Base-by-base conservation (phyloP, 2,797 vertebrate species). In the Champsocephalus esox region DNA sequence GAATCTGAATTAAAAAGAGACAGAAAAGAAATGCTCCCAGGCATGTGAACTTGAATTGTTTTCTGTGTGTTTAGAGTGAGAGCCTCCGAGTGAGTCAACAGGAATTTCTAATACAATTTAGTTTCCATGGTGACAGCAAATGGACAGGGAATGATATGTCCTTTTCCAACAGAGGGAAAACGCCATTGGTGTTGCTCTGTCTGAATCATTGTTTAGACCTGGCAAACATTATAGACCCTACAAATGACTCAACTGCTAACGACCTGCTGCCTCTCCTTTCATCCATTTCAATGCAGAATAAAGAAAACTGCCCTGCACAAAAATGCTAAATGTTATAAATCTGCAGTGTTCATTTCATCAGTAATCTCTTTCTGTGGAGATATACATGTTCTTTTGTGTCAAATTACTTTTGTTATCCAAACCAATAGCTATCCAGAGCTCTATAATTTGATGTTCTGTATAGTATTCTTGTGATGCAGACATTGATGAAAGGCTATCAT, bases 111-210 rank as follows among this genome's bases (percentile, higher is more conserved):
- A 92, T 90, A 91, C 86, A 92, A 87, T 93, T 93, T 88, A 80
- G 94, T 95, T 94, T 90, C 94, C 91, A 94, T 94, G 93, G 93
- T 87, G 91, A 94, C 90, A 87, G 89, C 44, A 34, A 57, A 48
- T 21, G 54, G 66, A 58, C 55, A 49, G 85, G 81, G 89, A 87
- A 86, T 83, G 84, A 89, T 88, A 86, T 80, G 89, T 90, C 83
- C 83, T 89, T 85, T 91, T 90, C 85, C 87, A 84, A 85, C 82
- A 79, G 71, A 89, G 74, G 78, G 66, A 77, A 84, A 88, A 77
- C 11, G 76, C 72, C 87, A 79, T 75, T 28, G 52, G 74, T 73
- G 83, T 76, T 88, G 71, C 71, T 81, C 75, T 71, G 65, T 81
- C 80, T 89, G 82, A 86, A 87, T 87, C 85, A 81, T 85, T 92